Base-by-base conservation (phyloP, 2,797 vertebrate genomes). In the Salarias fasciatus region DNA sequence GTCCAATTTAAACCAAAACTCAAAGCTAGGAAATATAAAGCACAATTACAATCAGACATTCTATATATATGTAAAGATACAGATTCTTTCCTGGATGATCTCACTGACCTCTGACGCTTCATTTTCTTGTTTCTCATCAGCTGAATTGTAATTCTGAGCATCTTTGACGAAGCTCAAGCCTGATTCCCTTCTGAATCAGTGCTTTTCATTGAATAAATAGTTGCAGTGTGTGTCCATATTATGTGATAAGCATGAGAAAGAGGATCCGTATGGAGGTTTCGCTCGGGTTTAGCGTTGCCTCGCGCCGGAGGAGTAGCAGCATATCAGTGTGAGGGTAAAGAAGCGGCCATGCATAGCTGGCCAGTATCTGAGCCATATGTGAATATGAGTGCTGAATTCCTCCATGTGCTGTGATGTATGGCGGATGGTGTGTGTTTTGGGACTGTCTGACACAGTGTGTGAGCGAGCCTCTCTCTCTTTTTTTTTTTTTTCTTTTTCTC, bases 301-400 rank as follows among this genome's bases (percentile, higher is more conserved):
- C 38, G 15, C 45, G 14, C 47, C 62, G 4, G 28, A 54, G 66
- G 47, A 53, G 64, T 36, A 70, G 38, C 70, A 40, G 58, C 55
- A 46, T 13, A 79, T 77, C 61, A 38, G 60, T 54, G 57, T 62
- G 72, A 80, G 10, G 43, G 28, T 48, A 13, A 37, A 63, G 64
- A 53, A 59, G 60, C 18, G 18, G 18, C 18, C 18, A 33, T 11
- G 11, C 41, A 61, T 55, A 12, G 31, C 53, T 7, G 18, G 45
- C 45, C 56, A 14, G 42, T 15, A 12, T 69, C 41, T 57, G 51
- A 69, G 64, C 67, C 68, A 71, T 75, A 61, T 83, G 75, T 53
- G 72, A 77, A 63, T 55, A 55, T n/a, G 64, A 59, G 15, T 11
- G 2, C 14, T 41, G 45, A 65, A 56, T 70, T 56, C 61, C 55